Base-by-base conservation (phyloP, 2,797 vertebrate genomes). In the Xerus rutilus region DNA sequence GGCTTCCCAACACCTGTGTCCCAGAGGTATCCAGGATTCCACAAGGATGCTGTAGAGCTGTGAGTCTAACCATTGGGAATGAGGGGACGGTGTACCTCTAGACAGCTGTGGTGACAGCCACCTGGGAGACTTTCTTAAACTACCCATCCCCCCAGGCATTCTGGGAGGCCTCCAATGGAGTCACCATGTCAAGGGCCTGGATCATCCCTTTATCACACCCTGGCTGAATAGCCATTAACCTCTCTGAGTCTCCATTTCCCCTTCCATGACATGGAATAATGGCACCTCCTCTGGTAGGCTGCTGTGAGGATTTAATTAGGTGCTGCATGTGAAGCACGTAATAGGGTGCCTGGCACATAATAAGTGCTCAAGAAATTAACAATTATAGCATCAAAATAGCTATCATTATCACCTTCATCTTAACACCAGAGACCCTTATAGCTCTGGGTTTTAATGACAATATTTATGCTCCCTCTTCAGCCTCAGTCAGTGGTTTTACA, bases 301-400 rank as follows among this genome's bases (percentile, higher is more conserved):
- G 1, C 25, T 25, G 18, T 43, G 76, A 76, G 62, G 67, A 65
- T 18, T 59, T 87, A 64, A 84, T 70, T 43, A 85, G 94, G 59
- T 35, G 86, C 47, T 77, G 11, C 35, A 1, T 10, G 14, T 62
- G 74, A 90, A n/a, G 13, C 20, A 23, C 64, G 81, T 49, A 67
- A 18, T 3, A 30, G 0, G 15, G 52, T 28, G 54, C 78, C 73
- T 45, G 47, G 62, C 39, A 67, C 62, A 39, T 39, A 86, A 86
- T 64, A 84, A 93, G 74, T 86, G 84, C 79, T 79, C 81, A 85
- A 47, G 89, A 65, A 91, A 93, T 91, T n/a, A 78, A 72, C 72
- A 76, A 89, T 77, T 69, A 91, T 57, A 11, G 7, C 30, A 86
- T 59, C 14, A 69, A 91, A 74, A 70, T 39, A 52, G 74, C 72